A percentile compares a stretch with the other conserved stretches of the same genome.
Conservation (phyloP, 2,113 vertebrate genomes). For the Heterotilapia buettikoferi region DNA sequence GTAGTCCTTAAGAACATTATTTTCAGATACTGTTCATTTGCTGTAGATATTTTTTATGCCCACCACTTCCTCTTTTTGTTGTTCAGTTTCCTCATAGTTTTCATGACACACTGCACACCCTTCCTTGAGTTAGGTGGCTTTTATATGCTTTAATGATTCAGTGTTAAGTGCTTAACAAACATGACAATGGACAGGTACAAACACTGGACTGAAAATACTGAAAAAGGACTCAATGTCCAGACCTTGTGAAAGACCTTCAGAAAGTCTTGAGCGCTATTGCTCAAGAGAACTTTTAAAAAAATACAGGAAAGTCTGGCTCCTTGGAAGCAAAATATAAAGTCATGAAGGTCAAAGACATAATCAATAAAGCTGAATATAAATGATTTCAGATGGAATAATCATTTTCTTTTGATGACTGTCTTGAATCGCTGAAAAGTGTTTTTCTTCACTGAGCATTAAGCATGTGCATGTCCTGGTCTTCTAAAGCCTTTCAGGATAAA, state of each 20-base stretch:
- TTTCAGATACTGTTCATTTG: background rate
- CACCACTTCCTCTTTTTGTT: background rate
- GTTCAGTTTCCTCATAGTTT: background rate
- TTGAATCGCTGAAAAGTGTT: background rate
- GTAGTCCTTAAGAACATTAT: background rate
- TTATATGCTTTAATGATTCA: background rate
- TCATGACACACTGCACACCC: background rate
- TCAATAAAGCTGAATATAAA: background rate
- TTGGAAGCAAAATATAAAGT: background rate
- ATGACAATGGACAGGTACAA: background rate
- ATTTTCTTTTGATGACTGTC: background rate
- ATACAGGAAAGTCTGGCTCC: background rate
- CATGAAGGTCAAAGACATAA: background rate
- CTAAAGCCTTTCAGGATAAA: slow-evolving; percentile 2
- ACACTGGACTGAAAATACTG: background rate
- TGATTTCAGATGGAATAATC: background rate
- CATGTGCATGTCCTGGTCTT: background rate
- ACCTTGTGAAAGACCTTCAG: background rate
- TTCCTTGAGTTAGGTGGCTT: background rate
- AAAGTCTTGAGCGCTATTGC: background rate
- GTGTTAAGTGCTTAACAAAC: background rate
- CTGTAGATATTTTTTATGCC: background rate
- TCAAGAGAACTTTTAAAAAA: background rate
- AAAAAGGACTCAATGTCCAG: background rate
- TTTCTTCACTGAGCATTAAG: background rate